These are phyloP conservation scores for Alethe castanea DNA, from an alignment of 2,113 vertebrate genomes.

Conservation along the genomic window DNA sequence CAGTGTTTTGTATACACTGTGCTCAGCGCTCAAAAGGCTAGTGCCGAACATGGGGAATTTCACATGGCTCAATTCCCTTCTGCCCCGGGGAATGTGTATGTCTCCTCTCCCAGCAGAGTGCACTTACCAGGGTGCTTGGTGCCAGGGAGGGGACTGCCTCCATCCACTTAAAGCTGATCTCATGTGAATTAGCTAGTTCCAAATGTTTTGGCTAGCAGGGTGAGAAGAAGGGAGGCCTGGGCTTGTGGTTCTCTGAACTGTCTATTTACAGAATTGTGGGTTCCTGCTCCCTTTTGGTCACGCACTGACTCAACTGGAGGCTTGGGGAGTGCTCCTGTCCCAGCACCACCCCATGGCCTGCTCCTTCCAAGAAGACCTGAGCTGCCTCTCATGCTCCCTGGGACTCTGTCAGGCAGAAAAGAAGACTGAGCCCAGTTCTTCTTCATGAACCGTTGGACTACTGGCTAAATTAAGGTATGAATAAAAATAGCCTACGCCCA, in stretches of 20 bases:
- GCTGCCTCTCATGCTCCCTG: neutral
- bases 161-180: neutral
- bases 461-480: constrained; percentile 44
- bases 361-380: neutral
- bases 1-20: neutral
- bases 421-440: neutral
- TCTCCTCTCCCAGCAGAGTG: neutral
- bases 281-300: neutral
- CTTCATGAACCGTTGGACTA: neutral
- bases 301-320: neutral
- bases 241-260: neutral
- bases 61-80: constrained; percentile 26
- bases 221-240: neutral
- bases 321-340: neutral
- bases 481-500: constrained; percentile 37
- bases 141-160: neutral
- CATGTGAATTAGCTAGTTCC: neutral
- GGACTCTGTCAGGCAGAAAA: neutral
- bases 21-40: neutral
- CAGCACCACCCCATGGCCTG: neutral
- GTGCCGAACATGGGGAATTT: neutral
- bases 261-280: neutral
- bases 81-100: neutral
- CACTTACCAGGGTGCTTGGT: neutral
- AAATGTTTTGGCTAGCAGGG: neutral